Percentiles rank a stretch among this genome's conserved stretches.
phyloP scores from a whole-genome alignment of 2,797 vertebrate species.

The Alca torda region DNA sequence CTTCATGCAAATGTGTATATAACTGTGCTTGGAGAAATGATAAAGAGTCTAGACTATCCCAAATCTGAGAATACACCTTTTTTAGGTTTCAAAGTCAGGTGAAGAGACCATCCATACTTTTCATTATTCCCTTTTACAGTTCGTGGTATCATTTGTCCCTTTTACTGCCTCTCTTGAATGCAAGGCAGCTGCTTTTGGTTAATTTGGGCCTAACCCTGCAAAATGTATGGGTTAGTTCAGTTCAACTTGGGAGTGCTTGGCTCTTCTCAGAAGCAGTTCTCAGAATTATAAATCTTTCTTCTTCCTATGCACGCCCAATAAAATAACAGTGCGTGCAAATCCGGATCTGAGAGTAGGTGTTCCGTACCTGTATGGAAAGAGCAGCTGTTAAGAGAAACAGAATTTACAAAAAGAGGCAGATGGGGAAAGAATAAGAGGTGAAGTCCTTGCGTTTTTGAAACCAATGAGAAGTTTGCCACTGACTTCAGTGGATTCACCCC shows the following conservation, averaged over 20 bases:
- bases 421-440: not conserved
- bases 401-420: not conserved
- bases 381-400: not conserved
- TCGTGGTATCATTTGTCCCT: not conserved
- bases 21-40: not conserved
- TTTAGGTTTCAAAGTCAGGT: not conserved
- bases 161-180: not conserved
- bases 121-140: not conserved
- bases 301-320: not conserved
- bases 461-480: not conserved
- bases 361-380: not conserved
- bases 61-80: not conserved
- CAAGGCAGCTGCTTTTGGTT: conserved; percentile 1
- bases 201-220: not conserved
- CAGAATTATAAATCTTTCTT: not conserved
- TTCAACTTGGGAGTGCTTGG: not conserved
- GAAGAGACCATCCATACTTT: not conserved
- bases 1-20: not conserved
- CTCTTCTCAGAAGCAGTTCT: not conserved
- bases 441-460: not conserved
- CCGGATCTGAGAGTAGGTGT: not conserved
- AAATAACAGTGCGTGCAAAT: not conserved
- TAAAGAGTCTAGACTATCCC: not conserved
- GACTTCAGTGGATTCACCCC: not conserved
- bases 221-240: not conserved